These are phyloP conservation scores for Gymnarchus niloticus DNA, from an alignment of 2,113 vertebrate genomes.

Conservation along the genomic window DNA sequence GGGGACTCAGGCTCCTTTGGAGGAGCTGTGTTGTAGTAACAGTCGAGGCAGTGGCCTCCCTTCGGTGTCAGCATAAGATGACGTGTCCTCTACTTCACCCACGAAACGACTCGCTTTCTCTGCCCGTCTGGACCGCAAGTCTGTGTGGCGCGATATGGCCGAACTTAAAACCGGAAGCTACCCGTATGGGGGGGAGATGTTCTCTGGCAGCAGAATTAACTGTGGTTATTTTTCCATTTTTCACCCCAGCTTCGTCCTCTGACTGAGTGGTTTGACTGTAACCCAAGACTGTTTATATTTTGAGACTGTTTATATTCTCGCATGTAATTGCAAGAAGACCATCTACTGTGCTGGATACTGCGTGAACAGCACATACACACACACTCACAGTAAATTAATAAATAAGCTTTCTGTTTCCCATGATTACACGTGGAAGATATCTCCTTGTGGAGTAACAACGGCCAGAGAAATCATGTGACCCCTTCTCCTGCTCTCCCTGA, in stretches of 20 bases:
- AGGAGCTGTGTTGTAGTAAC: not conserved
- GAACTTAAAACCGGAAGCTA: not conserved
- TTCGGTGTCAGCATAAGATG: not conserved
- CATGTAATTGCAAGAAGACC: not conserved
- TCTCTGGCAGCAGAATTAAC: not conserved
- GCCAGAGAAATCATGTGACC: not conserved
- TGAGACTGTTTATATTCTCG: no score
- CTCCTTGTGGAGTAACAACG: not conserved
- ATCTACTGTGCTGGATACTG: not conserved
- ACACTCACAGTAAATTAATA: not conserved
- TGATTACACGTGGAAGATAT: not conserved
- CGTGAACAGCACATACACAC: not conserved
- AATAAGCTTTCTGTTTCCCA: not conserved
- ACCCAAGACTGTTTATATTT: conserved; percentile 4
- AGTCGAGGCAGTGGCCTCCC: not conserved
- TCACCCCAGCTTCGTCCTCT: not conserved
- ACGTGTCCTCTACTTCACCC: not conserved
- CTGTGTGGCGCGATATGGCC: not conserved
- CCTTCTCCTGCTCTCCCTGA: not conserved
- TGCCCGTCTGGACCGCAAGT: not conserved
- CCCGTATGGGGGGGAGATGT: not conserved
- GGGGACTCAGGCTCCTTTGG: not conserved
- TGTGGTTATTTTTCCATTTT: not conserved
- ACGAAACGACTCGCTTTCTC: not conserved
- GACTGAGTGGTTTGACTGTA: not conserved